These are phyloP conservation scores for Ceratina japonica DNA, from an alignment of 1,140 invertebrate species.

Conservation along the genomic window DNA sequence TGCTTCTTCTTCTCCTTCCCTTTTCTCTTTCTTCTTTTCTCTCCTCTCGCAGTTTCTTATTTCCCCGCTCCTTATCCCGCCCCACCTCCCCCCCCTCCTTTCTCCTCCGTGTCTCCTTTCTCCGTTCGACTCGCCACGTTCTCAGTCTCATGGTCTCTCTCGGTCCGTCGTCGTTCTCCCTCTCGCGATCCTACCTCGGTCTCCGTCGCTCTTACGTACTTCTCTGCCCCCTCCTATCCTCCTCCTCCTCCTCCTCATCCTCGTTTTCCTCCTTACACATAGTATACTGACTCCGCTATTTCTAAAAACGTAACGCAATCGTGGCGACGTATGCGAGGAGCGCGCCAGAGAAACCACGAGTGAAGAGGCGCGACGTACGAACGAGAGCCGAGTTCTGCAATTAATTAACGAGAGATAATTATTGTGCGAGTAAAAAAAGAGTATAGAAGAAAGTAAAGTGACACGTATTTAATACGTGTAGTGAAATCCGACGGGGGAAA, in stretches of 20 bases:
- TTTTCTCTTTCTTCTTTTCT: slow-evolving; percentile 2
- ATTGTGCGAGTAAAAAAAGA: slow-evolving; percentile 22
- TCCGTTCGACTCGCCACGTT: not conserved
- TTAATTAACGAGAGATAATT: slow-evolving; percentile 2
- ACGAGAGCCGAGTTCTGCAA: slow-evolving; percentile 24
- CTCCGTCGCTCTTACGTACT: slow-evolving; percentile 14
- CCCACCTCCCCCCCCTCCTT: too few relatives aligned
- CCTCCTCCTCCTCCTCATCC: slow-evolving; percentile 15
- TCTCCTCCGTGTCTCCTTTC: not conserved
- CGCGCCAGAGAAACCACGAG: slow-evolving; percentile 49
- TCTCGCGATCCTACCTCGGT: slow-evolving; percentile 9
- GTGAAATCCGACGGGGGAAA: slow-evolving; percentile 57
- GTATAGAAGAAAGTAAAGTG: slow-evolving; percentile 12
- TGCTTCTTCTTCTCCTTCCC: slow-evolving; percentile 1
- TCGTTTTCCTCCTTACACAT: slow-evolving; percentile 30
- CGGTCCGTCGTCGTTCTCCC: not conserved
- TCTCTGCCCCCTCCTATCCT: slow-evolving; percentile 16
- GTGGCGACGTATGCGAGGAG: slow-evolving; percentile 49
- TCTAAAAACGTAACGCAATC: slow-evolving; percentile 53
- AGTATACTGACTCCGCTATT: slow-evolving; percentile 50
- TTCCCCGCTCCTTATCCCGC: slow-evolving; percentile 7
- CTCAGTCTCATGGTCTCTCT: not conserved
- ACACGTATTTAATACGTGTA: slow-evolving; percentile 24
- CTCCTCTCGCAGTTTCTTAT: not conserved
- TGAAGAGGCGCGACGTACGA: slow-evolving; percentile 43